Conservation (phyloP, 2,113 vertebrate species). For the Maccullochella peelii region DNA sequence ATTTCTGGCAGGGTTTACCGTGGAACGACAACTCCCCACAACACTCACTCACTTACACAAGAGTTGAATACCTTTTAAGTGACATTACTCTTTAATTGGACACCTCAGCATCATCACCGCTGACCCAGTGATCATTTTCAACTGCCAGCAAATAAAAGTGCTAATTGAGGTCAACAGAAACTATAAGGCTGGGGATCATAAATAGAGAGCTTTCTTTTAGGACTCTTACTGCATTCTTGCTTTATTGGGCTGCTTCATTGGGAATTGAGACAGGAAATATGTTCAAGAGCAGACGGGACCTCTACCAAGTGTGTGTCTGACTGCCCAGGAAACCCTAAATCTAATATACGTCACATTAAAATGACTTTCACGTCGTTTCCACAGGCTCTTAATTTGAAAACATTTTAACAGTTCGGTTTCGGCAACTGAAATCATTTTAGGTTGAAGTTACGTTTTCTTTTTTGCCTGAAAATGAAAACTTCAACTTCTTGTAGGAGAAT, state of each 20-base stretch:
- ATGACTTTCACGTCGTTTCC: neutral
- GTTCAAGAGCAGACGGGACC: neutral
- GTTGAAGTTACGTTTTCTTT: neutral
- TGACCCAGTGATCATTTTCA: neutral
- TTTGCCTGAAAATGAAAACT: neutral
- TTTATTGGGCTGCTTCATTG: slow-evolving; percentile 36
- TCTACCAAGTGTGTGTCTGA: neutral
- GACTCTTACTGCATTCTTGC: slow-evolving; percentile 11
- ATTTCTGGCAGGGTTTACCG: neutral
- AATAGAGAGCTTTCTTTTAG: slow-evolving; percentile 6
- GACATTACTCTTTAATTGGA: neutral
- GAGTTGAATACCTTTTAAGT: neutral
- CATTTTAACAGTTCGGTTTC: neutral
- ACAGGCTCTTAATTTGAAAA: slow-evolving; percentile 3
- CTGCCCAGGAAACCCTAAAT: slow-evolving; percentile 17
- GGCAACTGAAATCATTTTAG: neutral
- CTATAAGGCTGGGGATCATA: neutral
- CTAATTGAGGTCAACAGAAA: neutral
- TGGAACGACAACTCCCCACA: neutral
- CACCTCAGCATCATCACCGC: neutral
- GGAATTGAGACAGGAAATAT: slow-evolving; percentile 14
- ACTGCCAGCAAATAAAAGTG: neutral
- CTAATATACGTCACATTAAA: neutral
- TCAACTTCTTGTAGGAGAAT: neutral
- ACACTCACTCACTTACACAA: neutral